Conservation (phyloP, 2,888 invertebrate species). For the Noctua janthina region DNA sequence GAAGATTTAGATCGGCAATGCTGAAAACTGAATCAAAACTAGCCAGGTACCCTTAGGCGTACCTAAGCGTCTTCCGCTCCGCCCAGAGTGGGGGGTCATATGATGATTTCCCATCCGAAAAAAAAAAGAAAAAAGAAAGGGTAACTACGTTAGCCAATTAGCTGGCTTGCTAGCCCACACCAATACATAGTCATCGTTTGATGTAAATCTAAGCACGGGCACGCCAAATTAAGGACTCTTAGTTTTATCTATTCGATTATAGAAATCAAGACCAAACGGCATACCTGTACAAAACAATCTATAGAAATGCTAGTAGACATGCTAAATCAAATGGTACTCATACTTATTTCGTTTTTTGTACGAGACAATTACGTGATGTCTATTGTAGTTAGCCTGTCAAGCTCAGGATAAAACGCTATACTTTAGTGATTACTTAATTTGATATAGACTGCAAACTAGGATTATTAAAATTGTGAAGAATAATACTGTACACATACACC, state of each 20-base stretch:
- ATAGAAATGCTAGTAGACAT: not conserved
- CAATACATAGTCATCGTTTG: not conserved
- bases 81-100: no score
- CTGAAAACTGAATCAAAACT: not conserved
- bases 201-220: not conserved
- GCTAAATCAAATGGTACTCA: not conserved
- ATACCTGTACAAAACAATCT: not conserved
- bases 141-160: not conserved
- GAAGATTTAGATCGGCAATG: not conserved
- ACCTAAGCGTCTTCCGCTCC: no score
- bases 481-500: not conserved
- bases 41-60: no score
- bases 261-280: not conserved
- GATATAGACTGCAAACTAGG: not conserved
- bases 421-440: constrained; percentile 39
- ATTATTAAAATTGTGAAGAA: not conserved
- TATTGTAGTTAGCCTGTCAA: constrained; percentile 36
- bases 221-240: not conserved
- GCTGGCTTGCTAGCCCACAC: no score
- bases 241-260: not conserved
- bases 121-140: no score
- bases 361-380: constrained; percentile 1
- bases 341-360: constrained; percentile 17
- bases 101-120: no score
- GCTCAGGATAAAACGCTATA: constrained; percentile 14